Conservation (phyloP, 2,888 invertebrate species). For the Lagria hirta region DNA sequence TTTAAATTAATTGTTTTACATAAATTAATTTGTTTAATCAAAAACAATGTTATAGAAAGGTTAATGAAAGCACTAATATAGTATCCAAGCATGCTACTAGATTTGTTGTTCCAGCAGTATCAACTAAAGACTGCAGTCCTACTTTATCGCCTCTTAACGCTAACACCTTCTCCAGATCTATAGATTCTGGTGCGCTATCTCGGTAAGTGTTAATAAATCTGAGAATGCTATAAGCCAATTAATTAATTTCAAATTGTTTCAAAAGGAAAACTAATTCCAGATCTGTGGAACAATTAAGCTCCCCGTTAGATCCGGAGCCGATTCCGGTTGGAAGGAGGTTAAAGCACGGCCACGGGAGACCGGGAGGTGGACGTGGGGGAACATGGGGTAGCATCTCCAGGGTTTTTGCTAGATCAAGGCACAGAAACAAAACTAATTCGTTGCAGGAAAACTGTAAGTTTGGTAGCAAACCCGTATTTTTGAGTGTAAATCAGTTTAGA, state of each 20-base stretch:
- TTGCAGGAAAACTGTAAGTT: conserved; percentile 64
- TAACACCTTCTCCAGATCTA: conserved; percentile 74
- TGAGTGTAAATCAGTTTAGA: too few species aligned
- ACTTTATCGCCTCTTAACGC: conserved; percentile 79
- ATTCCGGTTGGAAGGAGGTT: conserved; percentile 55
- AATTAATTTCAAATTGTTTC: conserved; percentile 11
- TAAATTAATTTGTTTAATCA: too few species aligned
- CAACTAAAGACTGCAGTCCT: conserved; percentile 82
- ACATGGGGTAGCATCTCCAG: conserved; percentile 91
- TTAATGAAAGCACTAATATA: too few species aligned
- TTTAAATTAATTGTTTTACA: too few species aligned
- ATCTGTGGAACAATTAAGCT: conserved; percentile 81
- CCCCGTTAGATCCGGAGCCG: conserved; percentile 67
- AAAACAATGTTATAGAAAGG: too few species aligned
- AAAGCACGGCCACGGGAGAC: conserved; percentile 50
- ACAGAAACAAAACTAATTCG: conserved; percentile 74
- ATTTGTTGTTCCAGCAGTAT: conserved; percentile 58
- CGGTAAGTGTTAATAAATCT: conserved; percentile 53
- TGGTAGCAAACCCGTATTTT: conserved; percentile 1
- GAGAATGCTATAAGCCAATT: conserved; percentile 2
- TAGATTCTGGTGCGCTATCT: conserved; percentile 67
- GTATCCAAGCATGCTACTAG: conserved; percentile 21
- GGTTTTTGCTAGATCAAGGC: conserved; percentile 83
- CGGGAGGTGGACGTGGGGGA: conserved; percentile 67
- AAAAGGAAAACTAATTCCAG: conserved; percentile 48